Conservation (phyloP, 2,797 vertebrate genomes). For the Philypnodon macrostomus region DNA sequence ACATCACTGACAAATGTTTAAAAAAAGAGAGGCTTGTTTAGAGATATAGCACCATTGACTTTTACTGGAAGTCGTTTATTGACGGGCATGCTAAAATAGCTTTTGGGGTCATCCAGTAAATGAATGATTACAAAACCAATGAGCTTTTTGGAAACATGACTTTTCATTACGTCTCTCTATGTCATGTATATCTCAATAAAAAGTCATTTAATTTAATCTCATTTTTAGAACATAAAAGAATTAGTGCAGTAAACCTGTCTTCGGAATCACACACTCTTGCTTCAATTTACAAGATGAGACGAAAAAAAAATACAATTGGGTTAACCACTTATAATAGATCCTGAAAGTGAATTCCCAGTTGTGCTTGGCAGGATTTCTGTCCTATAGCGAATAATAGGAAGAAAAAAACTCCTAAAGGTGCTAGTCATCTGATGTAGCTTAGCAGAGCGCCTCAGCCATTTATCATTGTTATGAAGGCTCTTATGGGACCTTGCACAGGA, state of each 20-base stretch:
- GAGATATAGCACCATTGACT: too few species aligned
- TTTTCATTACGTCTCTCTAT: too few species aligned
- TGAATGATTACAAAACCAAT: too few species aligned
- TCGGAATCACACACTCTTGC: constrained; percentile 10
- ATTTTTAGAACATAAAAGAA: constrained; percentile 23
- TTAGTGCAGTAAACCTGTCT: not conserved
- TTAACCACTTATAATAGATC: constrained; percentile 21
- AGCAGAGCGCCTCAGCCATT: constrained; percentile 49
- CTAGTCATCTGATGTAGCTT: constrained; percentile 50
- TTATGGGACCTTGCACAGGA: constrained; percentile 63
- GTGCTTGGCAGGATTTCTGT: constrained; percentile 19
- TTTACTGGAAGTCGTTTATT: too few species aligned
- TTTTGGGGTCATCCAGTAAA: too few species aligned
- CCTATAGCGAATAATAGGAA: constrained; percentile 16
- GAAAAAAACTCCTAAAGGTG: constrained; percentile 35
- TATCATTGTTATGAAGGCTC: constrained; percentile 69
- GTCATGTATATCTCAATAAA: too few species aligned
- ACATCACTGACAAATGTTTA: too few species aligned
- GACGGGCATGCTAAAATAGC: too few species aligned
- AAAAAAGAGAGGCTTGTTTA: too few species aligned
- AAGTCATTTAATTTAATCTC: too few species aligned
- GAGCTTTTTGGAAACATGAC: too few species aligned
- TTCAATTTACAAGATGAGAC: constrained; percentile 10
- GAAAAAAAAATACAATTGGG: constrained; percentile 31
- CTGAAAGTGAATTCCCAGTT: constrained; percentile 25